Percentiles rank a stretch among this genome's conserved stretches.
phyloP scores from a whole-genome alignment of 2,113 vertebrate species.

The Hippocampus mohnikei region DNA sequence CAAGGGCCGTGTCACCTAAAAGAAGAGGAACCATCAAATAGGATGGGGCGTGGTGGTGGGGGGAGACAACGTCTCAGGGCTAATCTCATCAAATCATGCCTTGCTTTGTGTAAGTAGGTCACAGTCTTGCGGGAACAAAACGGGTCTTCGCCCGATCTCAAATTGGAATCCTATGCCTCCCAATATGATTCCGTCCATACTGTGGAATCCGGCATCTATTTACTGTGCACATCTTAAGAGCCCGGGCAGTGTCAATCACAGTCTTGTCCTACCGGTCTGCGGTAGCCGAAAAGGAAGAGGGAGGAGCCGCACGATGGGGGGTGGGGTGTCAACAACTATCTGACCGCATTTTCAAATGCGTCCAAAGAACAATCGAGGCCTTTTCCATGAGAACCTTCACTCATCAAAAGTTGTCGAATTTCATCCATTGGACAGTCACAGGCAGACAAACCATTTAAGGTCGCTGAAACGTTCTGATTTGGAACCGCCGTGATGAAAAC shows the following conservation, averaged over 20 bases:
- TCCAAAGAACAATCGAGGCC: neutral
- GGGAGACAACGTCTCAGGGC: neutral
- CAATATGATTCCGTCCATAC: neutral
- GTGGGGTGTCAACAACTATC: conserved; percentile 11
- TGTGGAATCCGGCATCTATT: neutral
- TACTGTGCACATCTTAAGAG: neutral
- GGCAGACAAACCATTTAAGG: no score
- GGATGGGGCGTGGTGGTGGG: no score
- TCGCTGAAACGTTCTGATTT: no score
- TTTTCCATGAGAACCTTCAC: neutral
- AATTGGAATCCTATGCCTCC: neutral
- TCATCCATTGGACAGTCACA: no score
- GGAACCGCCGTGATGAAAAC: neutral
- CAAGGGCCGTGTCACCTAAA: conserved; percentile 87
- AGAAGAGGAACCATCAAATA: neutral
- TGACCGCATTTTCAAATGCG: neutral
- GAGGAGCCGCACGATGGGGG: conserved; percentile 45
- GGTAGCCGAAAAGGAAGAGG: conserved; percentile 32
- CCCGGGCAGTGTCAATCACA: conserved; percentile 67
- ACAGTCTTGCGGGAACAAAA: neutral
- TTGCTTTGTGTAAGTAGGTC: neutral
- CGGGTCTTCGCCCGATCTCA: neutral
- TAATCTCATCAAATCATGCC: neutral
- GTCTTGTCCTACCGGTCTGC: conserved; percentile 61
- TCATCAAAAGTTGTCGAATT: no score